phyloP scores from a whole-genome alignment of 2,888 invertebrate species.

The Cotesia congregata region DNA sequence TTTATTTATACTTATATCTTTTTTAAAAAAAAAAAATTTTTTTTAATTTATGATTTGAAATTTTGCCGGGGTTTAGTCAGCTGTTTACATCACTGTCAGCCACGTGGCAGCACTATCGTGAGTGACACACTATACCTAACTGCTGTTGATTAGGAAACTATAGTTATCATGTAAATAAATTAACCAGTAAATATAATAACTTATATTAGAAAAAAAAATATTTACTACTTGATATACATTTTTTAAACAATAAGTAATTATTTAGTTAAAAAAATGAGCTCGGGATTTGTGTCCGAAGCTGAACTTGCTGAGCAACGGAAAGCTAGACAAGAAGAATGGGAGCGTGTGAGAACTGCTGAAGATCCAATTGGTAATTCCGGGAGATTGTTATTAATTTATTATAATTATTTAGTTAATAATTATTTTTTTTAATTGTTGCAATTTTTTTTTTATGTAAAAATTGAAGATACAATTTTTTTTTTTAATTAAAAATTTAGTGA shows the following conservation, averaged over 20 bases:
- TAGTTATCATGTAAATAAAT: too few relatives aligned
- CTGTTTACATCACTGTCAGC: too few relatives aligned
- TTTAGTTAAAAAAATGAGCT: slow-evolving; percentile 79
- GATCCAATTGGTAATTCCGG: slow-evolving; percentile 84
- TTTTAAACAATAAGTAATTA: background rate
- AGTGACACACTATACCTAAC: too few relatives aligned
- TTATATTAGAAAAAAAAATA: background rate
- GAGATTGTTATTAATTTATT: slow-evolving; percentile 9
- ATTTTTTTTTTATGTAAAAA: too few relatives aligned
- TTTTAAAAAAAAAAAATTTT: too few relatives aligned
- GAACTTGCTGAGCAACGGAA: slow-evolving; percentile 87
- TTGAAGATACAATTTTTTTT: background rate
- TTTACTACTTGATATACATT: background rate
- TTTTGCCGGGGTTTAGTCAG: too few relatives aligned
- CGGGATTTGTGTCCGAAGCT: slow-evolving; percentile 90
- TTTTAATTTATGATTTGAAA: too few relatives aligned
- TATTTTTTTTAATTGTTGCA: background rate
- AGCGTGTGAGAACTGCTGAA: slow-evolving; percentile 90
- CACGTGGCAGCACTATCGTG: too few relatives aligned
- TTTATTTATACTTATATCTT: too few relatives aligned
- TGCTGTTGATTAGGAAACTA: too few relatives aligned
- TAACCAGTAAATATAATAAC: background rate
- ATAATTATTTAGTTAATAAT: background rate
- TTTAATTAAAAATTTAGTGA: background rate
- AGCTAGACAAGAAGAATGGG: slow-evolving; percentile 95